phyloP scores from a whole-genome alignment of 2,888 invertebrate genomes.

The Agonopterix alstromeriana region DNA sequence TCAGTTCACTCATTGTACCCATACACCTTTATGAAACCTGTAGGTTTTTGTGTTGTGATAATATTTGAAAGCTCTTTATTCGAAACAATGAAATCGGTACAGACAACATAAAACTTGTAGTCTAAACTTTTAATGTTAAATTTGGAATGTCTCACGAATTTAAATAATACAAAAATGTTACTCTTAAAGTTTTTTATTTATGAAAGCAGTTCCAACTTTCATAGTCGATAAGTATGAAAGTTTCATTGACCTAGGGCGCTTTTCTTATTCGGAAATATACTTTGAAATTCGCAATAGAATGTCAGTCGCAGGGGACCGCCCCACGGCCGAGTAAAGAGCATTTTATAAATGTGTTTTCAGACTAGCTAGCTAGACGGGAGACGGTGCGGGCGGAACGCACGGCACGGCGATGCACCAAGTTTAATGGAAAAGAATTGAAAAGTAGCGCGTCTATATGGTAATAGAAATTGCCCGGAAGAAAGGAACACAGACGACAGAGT shows the following conservation, averaged over 20 bases:
- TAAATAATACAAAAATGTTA: no score
- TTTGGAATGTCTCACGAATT: no score
- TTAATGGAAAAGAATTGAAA: conserved; percentile 78
- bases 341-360: conserved; percentile 74
- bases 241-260: conserved; percentile 54
- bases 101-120: no score
- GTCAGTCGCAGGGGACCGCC: conserved; percentile 63
- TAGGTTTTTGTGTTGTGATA: no score
- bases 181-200: neutral
- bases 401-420: conserved; percentile 70
- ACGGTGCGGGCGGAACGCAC: conserved; percentile 48
- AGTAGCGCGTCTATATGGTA: conserved; percentile 77
- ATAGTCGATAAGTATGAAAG: conserved; percentile 37
- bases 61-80: no score
- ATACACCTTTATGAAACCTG: no score
- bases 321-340: conserved; percentile 66
- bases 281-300: conserved; percentile 68
- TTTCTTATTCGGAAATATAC: conserved; percentile 59
- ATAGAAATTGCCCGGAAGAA: conserved; percentile 76
- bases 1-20: no score
- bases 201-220: conserved; percentile 11
- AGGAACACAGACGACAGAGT: conserved; percentile 70
- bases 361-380: conserved; percentile 50
- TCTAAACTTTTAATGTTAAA: no score
- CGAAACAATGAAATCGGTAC: no score